A percentile compares a stretch with the other conserved stretches of the same genome.
phyloP scores from a whole-genome alignment of 2,888 invertebrate species.

The Rutpela maculata region DNA sequence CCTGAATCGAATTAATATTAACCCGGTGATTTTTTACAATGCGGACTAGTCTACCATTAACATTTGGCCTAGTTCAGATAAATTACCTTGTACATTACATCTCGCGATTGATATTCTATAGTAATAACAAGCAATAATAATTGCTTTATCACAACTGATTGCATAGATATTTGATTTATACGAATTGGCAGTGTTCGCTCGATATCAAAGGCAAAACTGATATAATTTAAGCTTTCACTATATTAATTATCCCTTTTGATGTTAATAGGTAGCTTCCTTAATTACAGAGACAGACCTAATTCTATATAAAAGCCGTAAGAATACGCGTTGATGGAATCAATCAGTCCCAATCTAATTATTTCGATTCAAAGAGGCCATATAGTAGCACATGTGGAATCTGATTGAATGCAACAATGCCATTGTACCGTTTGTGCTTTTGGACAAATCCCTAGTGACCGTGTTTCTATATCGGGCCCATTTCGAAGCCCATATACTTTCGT shows the following conservation, averaged over 20 bases:
- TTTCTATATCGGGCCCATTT: conserved; percentile 45
- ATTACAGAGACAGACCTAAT: conserved; percentile 31
- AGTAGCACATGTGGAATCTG: conserved; percentile 57
- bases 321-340: conserved; percentile 44
- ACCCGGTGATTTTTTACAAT: too few species aligned
- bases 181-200: neutral
- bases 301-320: conserved; percentile 36
- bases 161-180: neutral
- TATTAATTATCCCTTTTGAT: conserved; percentile 32
- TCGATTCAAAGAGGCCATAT: conserved; percentile 55
- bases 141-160: neutral
- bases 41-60: too few species aligned
- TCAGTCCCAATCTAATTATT: conserved; percentile 60
- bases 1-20: too few species aligned
- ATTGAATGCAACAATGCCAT: conserved; percentile 61
- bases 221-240: conserved; percentile 21
- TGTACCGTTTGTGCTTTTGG: conserved; percentile 40
- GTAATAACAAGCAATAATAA: too few species aligned
- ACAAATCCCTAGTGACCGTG: conserved; percentile 47
- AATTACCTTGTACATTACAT: too few species aligned
- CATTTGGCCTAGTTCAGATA: too few species aligned
- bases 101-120: too few species aligned
- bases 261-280: conserved; percentile 30
- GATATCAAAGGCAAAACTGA: conserved; percentile 30
- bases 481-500: conserved; percentile 47